Evolutionary conservation across 2,113 vertebrate species (phyloP).

Genomic region (Zapus hudsonius): DNA sequence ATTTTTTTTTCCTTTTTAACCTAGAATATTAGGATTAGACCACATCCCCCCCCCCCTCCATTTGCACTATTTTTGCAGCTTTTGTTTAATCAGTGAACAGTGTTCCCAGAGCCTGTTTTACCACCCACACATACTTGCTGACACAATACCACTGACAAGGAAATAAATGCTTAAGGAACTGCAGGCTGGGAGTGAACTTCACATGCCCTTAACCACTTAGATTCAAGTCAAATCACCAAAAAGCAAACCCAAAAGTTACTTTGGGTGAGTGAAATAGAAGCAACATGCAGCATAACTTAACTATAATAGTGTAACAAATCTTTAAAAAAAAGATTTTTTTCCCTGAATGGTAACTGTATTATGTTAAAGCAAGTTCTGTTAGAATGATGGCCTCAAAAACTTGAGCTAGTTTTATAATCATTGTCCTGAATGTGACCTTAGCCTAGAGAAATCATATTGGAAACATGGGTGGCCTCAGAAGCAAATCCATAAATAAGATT

Average conservation of each 20-base stretch:
- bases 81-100: slow-evolving; percentile 68
- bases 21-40: background rate
- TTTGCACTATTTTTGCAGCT: slow-evolving; percentile 61
- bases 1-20: slow-evolving; percentile 58
- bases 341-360: background rate
- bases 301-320: background rate
- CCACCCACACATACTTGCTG: slow-evolving; percentile 64
- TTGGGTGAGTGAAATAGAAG: slow-evolving; percentile 66
- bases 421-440: slow-evolving; percentile 31
- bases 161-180: slow-evolving; percentile 70
- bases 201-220: slow-evolving; percentile 54
- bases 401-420: background rate
- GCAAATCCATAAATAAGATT: background rate
- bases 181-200: slow-evolving; percentile 69
- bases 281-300: slow-evolving; percentile 34
- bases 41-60: slow-evolving; percentile 1
- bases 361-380: background rate
- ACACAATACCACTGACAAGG: slow-evolving; percentile 62
- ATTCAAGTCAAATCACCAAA: slow-evolving; percentile 15
- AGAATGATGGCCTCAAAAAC: background rate
- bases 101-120: slow-evolving; percentile 45
- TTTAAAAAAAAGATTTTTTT: slow-evolving; percentile 11
- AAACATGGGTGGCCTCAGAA: slow-evolving; percentile 16
- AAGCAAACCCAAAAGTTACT: slow-evolving; percentile 31
- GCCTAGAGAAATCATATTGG: background rate